phyloP scores from a whole-genome alignment of 1,140 invertebrate genomes.

The Rhopalosiphum maidis region DNA sequence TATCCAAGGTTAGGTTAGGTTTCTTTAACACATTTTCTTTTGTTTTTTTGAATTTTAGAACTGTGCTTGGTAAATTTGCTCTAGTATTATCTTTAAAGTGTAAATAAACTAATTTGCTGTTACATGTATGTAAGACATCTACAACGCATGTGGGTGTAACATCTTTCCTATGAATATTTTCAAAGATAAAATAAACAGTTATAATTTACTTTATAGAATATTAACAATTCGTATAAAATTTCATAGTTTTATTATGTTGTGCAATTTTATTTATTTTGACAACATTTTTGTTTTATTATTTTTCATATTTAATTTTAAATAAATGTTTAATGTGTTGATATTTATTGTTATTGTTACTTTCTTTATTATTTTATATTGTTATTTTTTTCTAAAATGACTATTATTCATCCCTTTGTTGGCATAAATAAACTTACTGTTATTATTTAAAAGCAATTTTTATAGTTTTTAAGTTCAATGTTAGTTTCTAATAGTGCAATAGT shows the following conservation, averaged over 20 bases:
- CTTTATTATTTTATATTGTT: background rate
- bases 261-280: background rate
- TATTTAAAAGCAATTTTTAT: no score
- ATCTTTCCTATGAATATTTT: background rate
- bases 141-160: background rate
- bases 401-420: no score
- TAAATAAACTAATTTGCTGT: background rate
- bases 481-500: no score
- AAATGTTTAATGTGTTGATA: background rate
- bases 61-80: background rate
- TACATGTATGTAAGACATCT: background rate
- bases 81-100: background rate
- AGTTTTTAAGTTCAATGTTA: no score
- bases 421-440: no score
- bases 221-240: background rate
- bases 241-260: background rate
- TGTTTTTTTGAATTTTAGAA: no score
- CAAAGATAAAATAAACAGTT: no score
- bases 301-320: background rate
- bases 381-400: no score
- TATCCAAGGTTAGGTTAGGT: no score
- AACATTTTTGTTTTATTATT: background rate
- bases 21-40: no score
- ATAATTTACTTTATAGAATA: no score
- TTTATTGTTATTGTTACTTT: background rate